phyloP scores from a whole-genome alignment of 2,797 vertebrate genomes.

The Miichthys miiuy region DNA sequence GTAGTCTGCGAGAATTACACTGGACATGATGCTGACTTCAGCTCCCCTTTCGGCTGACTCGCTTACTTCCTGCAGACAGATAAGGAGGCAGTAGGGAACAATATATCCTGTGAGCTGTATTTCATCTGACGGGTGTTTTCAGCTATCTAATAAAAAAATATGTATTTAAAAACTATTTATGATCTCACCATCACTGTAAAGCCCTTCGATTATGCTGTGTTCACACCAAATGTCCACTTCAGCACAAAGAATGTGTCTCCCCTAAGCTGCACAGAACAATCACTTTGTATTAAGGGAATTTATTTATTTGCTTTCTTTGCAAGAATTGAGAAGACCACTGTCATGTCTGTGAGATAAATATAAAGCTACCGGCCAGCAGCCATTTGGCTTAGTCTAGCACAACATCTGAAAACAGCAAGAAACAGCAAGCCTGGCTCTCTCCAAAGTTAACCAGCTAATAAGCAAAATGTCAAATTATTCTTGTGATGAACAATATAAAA shows the following conservation, averaged over 20 bases:
- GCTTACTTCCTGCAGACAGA: constrained; percentile 28
- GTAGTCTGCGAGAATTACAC: constrained; percentile 3
- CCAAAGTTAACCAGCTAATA: background rate
- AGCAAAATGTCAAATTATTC: background rate
- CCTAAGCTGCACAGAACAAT: background rate
- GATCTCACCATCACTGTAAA: background rate
- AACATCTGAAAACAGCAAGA: background rate
- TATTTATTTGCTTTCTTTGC: background rate
- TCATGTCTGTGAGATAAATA: background rate
- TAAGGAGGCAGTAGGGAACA: constrained; percentile 21
- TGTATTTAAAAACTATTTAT: constrained; percentile 5
- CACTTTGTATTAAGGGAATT: background rate
- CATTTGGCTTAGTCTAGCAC: background rate
- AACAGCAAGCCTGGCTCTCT: background rate
- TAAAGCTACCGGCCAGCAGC: background rate
- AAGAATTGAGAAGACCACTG: background rate
- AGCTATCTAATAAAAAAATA: constrained; percentile 18
- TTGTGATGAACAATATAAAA: constrained; percentile 7
- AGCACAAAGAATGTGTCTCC: constrained; percentile 9
- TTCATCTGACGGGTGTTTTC: constrained; percentile 11
- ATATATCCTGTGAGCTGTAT: constrained; percentile 13
- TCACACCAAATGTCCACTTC: background rate
- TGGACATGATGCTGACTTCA: constrained; percentile 54
- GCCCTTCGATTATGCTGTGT: background rate
- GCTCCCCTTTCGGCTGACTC: constrained; percentile 49